Evolutionary conservation across 2,113 vertebrate species (phyloP).

Genomic region (Saimiri boliviensis): DNA sequence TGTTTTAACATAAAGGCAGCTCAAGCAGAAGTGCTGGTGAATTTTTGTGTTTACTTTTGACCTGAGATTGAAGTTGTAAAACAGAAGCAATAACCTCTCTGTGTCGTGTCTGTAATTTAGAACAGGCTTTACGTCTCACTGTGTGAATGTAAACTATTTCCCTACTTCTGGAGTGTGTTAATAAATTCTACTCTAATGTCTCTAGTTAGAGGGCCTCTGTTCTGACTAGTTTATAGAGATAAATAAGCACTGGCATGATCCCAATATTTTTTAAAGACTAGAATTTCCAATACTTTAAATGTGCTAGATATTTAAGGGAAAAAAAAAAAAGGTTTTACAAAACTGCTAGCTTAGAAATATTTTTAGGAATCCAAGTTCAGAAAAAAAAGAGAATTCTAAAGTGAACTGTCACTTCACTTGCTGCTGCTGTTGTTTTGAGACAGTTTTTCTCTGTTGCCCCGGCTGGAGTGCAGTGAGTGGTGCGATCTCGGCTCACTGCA

Average conservation of each 20-base stretch:
- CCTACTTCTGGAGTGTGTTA: neutral
- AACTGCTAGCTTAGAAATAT: neutral
- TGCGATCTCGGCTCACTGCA: too few relatives aligned
- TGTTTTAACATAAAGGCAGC: neutral
- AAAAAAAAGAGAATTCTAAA: neutral
- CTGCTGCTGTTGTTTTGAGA: neutral
- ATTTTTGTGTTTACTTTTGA: slow-evolving; percentile 5
- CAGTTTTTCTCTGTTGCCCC: too few relatives aligned
- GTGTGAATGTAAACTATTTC: slow-evolving; percentile 20
- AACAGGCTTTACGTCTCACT: neutral
- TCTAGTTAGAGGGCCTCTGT: neutral
- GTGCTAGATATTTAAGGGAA: neutral
- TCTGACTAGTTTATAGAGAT: neutral
- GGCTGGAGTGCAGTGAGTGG: too few relatives aligned
- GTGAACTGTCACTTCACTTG: neutral
- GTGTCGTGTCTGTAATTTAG: neutral
- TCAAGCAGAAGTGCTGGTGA: too few relatives aligned
- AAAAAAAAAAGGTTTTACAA: neutral
- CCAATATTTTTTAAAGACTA: neutral
- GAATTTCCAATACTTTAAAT: neutral
- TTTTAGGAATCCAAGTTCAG: neutral
- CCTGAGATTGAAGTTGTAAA: neutral
- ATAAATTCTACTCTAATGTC: neutral
- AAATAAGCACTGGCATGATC: neutral
- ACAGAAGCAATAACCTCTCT: neutral